Evolutionary conservation across 2,113 vertebrate species (phyloP).

Genomic region (Sinocyclocheilus grahami): DNA sequence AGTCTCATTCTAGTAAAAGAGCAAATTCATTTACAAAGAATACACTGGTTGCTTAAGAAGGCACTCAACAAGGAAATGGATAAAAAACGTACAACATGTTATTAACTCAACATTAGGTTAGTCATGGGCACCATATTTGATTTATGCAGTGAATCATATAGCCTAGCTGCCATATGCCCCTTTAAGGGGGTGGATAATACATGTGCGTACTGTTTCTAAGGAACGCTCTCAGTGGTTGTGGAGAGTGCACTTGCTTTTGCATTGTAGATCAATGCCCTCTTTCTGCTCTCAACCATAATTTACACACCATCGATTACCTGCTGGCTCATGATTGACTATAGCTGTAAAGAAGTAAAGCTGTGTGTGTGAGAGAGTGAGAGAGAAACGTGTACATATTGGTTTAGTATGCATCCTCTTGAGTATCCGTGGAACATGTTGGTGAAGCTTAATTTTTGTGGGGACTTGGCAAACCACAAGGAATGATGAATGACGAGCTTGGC

Average conservation of each 20-base stretch:
- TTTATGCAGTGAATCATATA: not conserved
- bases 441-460: slow-evolving; percentile 53
- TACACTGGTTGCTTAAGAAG: not conserved
- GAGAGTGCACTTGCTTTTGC: slow-evolving; percentile 61
- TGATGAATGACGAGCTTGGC: slow-evolving; percentile 72
- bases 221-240: slow-evolving; percentile 28
- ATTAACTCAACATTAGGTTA: not conserved
- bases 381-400: no score
- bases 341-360: slow-evolving; percentile 60
- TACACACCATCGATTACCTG: slow-evolving; percentile 76
- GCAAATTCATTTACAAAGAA: not conserved
- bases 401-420: not conserved
- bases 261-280: slow-evolving; percentile 70
- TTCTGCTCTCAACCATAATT: slow-evolving; percentile 66
- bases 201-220: not conserved
- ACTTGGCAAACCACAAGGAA: slow-evolving; percentile 57
- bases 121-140: not conserved
- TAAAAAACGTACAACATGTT: not conserved
- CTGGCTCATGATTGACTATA: slow-evolving; percentile 71
- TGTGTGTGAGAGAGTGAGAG: not conserved
- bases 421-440: not conserved
- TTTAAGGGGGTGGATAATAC: not conserved
- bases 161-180: not conserved
- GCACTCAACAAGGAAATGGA: not conserved
- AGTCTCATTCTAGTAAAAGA: no score